phyloP scores from a whole-genome alignment of 1,140 invertebrate species.

The Camponotus pennsylvanicus region DNA sequence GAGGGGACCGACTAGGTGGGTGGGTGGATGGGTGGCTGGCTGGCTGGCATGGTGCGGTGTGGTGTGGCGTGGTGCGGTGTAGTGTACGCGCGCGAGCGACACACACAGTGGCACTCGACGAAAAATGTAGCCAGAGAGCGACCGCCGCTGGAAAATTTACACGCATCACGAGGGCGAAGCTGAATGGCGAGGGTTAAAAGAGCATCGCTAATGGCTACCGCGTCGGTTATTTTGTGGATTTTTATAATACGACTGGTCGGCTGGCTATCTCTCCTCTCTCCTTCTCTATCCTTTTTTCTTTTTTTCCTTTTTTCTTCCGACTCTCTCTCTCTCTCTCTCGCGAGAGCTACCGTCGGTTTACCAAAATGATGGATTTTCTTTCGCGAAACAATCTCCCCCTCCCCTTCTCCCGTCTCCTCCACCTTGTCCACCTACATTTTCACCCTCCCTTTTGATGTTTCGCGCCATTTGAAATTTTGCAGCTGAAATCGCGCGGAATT shows the following conservation, averaged over 20 bases:
- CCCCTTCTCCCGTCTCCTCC: neutral
- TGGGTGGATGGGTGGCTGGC: constrained; percentile 58
- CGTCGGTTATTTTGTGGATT: constrained; percentile 87
- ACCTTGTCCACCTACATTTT: neutral
- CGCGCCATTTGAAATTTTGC: constrained; percentile 58
- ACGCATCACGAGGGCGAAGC: constrained; percentile 84
- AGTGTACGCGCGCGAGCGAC: constrained; percentile 66
- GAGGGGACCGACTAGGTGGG: constrained; percentile 1
- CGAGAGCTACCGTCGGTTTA: constrained; percentile 61
- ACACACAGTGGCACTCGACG: constrained; percentile 82
- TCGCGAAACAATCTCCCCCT: constrained; percentile 23
- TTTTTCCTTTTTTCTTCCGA: neutral
- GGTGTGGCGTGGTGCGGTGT: neutral
- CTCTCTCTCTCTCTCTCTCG: constrained; percentile 1
- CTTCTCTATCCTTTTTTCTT: constrained; percentile 27
- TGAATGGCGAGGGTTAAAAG: constrained; percentile 86
- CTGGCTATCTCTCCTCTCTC: constrained; percentile 31
- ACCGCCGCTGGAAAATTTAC: constrained; percentile 86
- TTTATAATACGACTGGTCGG: constrained; percentile 83
- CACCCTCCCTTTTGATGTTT: constrained; percentile 1
- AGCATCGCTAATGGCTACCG: constrained; percentile 86
- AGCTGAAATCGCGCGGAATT: constrained; percentile 58
- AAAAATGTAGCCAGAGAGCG: constrained; percentile 85
- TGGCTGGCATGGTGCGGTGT: constrained; percentile 31
- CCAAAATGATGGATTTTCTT: constrained; percentile 66